Percentiles rank a stretch among this genome's conserved stretches.
Conservation (phyloP, 2,113 vertebrate genomes). For the Triplophysa siluroides region DNA sequence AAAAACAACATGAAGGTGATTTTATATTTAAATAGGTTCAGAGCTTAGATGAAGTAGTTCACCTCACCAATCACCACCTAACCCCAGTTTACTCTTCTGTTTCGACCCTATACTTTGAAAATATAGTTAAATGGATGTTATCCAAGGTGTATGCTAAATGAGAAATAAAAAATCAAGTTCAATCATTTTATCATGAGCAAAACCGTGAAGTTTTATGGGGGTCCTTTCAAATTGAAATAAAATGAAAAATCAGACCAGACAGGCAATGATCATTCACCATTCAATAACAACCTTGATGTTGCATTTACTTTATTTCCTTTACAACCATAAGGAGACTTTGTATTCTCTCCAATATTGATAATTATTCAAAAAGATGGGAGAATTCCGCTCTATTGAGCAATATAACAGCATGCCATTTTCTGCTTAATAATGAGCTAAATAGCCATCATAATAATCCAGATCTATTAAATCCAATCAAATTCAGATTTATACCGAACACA, state of each 20-base stretch:
- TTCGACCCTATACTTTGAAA: not conserved
- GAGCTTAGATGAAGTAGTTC: no score
- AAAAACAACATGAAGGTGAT: no score
- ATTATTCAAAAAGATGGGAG: not conserved
- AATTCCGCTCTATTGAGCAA: not conserved
- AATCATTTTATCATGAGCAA: not conserved
- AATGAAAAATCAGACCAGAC: constrained; percentile 14
- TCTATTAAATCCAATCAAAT: no score
- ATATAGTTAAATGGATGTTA: not conserved
- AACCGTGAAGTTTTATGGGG: not conserved
- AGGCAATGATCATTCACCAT: constrained; percentile 23
- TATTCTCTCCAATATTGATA: not conserved
- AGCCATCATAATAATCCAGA: no score
- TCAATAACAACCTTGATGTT: constrained; percentile 23
- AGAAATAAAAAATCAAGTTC: no score
- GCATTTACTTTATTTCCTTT: constrained; percentile 1
- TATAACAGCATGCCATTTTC: not conserved
- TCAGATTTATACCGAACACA: no score
- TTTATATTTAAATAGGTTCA: no score
- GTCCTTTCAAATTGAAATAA: not conserved
- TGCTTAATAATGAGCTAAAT: not conserved
- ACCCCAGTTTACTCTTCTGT: no score
- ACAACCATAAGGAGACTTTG: not conserved
- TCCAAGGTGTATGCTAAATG: not conserved
- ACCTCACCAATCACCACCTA: no score